phyloP scores from a whole-genome alignment of 2,888 invertebrate species.

The Athrips mouffetella region DNA sequence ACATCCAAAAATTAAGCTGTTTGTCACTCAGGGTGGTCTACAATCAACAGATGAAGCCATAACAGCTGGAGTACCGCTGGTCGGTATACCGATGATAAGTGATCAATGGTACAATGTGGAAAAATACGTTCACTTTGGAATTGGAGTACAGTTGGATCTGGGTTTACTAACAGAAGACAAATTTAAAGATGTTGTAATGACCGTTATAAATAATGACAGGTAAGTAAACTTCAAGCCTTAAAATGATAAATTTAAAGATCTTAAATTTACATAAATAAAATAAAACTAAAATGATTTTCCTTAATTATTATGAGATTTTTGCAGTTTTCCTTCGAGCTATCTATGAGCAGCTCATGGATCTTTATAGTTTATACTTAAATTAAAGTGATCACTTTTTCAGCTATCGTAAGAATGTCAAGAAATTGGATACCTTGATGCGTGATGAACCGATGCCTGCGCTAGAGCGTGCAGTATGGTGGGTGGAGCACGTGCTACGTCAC shows the following conservation, averaged over 20 bases:
- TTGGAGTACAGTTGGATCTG: constrained; percentile 40
- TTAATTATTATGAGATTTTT: no score
- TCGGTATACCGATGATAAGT: constrained; percentile 32
- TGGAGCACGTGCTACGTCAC: constrained; percentile 40
- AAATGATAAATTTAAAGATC: no score
- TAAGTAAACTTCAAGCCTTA: neutral
- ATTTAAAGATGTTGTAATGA: constrained; percentile 32
- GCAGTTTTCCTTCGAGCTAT: no score
- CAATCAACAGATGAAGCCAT: constrained; percentile 11
- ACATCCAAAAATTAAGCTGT: constrained; percentile 60
- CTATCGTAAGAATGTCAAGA: constrained; percentile 32
- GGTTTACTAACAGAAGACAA: constrained; percentile 29
- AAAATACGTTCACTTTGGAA: constrained; percentile 33
- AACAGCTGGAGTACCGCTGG: neutral
- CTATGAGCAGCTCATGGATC: no score
- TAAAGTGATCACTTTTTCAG: constrained; percentile 18
- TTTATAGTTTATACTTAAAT: no score
- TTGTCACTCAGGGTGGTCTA: constrained; percentile 18
- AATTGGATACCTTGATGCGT: constrained; percentile 36
- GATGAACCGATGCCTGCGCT: constrained; percentile 44
- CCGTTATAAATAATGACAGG: constrained; percentile 14
- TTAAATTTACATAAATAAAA: no score
- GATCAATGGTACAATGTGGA: constrained; percentile 58
- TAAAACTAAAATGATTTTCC: no score
- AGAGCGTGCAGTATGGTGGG: constrained; percentile 43